A percentile compares a stretch with the other conserved stretches of the same genome.
phyloP scores from a whole-genome alignment of 2,113 vertebrate genomes.

The Zonotrichia leucophrys region DNA sequence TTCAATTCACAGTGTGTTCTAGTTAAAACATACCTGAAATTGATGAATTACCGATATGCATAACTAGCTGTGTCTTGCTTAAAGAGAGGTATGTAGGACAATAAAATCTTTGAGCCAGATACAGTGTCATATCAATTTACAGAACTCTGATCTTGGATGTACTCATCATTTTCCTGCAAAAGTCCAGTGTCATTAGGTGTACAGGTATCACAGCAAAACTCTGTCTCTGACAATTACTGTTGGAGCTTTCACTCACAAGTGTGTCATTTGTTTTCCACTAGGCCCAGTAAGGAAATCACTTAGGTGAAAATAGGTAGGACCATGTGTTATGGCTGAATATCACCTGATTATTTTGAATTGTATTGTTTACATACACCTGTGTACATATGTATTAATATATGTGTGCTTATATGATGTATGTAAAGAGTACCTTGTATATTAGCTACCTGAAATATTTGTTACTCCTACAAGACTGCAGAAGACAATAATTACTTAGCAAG shows the following conservation, averaged over 20 bases:
- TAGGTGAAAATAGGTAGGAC: background rate
- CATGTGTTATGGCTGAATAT: background rate
- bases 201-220: background rate
- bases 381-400: rapidly evolving
- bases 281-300: background rate
- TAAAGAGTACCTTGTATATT: background rate
- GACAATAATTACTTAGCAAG: background rate
- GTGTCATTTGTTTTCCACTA: background rate
- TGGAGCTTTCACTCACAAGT: background rate
- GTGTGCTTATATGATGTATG: rapidly evolving
- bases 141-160: background rate
- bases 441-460: background rate
- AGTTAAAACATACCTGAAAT: background rate
- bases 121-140: background rate
- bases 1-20: background rate
- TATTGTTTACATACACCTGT: background rate
- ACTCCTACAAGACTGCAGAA: background rate
- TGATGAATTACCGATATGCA: background rate
- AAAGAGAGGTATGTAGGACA: background rate
- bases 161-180: background rate
- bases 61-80: background rate
- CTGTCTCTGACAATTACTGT: background rate
- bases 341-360: background rate
- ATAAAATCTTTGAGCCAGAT: background rate
- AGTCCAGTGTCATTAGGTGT: too few species aligned